Percentiles rank a stretch among this genome's conserved stretches.
Evolutionary conservation across 2,888 invertebrate species (phyloP).

Genomic region (Drosophila crucigera): DNA sequence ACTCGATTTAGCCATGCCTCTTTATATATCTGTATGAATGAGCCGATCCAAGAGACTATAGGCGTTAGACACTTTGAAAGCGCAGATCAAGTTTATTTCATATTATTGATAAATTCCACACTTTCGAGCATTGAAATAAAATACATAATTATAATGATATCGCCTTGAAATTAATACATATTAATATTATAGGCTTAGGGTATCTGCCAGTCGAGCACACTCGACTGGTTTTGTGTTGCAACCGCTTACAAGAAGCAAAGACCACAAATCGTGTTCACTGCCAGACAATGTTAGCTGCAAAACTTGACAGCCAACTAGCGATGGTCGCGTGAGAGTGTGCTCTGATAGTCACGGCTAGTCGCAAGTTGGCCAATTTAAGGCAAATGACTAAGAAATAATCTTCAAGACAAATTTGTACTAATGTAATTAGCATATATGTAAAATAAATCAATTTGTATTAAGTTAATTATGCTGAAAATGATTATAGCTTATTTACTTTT

Average conservation of each 20-base stretch:
- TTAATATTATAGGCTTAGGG: neutral
- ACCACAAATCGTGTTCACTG: constrained; percentile 46
- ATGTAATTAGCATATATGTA: neutral
- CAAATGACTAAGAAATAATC: neutral
- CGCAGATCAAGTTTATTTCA: neutral
- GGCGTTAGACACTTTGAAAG: neutral
- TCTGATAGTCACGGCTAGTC: neutral
- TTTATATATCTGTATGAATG: too few relatives aligned
- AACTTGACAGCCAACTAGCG: constrained; percentile 23
- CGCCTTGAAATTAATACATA: neutral
- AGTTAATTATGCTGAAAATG: neutral
- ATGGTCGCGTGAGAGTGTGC: constrained; percentile 15
- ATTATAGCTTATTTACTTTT: neutral
- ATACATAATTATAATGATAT: neutral
- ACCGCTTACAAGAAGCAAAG: constrained; percentile 27
- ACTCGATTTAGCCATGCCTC: neutral
- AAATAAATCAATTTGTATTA: neutral
- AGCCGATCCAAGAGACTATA: neutral
- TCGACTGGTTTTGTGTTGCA: constrained; percentile 3
- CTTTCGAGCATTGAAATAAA: neutral
- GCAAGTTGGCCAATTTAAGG: neutral
- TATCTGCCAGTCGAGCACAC: neutral
- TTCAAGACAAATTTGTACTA: neutral
- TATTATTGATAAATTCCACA: neutral
- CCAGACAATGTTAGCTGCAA: constrained; percentile 37